phyloP scores from a whole-genome alignment of 2,113 vertebrate species.

The Mormyrus lacerda region DNA sequence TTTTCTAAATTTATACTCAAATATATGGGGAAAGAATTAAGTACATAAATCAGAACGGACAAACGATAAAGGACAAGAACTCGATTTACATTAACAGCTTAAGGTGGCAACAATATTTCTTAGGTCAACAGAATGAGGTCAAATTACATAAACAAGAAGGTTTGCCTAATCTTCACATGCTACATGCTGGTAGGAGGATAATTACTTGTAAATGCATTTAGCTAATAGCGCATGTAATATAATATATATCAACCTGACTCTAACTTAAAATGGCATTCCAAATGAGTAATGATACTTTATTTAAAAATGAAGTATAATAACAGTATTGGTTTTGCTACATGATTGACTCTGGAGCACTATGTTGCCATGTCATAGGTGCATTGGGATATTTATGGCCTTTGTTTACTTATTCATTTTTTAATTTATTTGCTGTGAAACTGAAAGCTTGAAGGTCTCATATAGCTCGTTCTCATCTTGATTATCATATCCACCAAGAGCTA shows the following conservation, averaged over 20 bases:
- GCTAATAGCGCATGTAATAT: not conserved
- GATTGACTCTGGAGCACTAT: not conserved
- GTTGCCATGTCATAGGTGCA: not conserved
- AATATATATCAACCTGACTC: not conserved
- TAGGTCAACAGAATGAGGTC: not conserved
- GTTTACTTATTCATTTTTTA: not conserved
- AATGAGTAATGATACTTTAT: constrained; percentile 4
- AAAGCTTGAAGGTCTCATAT: not conserved
- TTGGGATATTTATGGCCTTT: not conserved
- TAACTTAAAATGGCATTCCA: not conserved
- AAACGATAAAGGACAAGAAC: constrained; percentile 10
- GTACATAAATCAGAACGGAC: constrained; percentile 17
- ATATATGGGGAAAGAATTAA: constrained; percentile 4
- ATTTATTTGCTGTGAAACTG: not conserved
- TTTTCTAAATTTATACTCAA: not conserved
- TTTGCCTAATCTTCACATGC: not conserved
- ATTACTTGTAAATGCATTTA: not conserved
- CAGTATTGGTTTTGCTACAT: not conserved
- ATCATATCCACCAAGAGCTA: not conserved
- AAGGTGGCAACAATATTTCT: constrained; percentile 1
- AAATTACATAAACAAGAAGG: not conserved
- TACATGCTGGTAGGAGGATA: not conserved
- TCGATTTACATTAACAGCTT: not conserved
- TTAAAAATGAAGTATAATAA: not conserved
- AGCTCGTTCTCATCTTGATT: not conserved